Base-by-base conservation (phyloP, 1,140 invertebrate species). In the Plodia interpunctella region DNA sequence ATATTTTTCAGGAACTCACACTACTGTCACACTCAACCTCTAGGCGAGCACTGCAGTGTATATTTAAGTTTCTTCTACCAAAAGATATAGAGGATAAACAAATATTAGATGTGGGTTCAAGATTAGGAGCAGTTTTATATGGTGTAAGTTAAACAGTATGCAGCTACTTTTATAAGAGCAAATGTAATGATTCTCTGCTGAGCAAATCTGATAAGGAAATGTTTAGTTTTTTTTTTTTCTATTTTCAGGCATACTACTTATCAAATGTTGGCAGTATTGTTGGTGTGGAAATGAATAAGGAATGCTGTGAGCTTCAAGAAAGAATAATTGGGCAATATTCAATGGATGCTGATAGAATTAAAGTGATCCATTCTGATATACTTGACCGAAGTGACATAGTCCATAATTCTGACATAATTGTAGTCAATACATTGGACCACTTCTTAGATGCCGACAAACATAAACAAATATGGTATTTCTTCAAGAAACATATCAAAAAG, bases 221-320 rank as follows among this genome's bases (percentile, higher is more conserved):
- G 21, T 25, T 25, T 3, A 25, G 6, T 35, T 1, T 35, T 9
- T 35, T 35, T 5, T 38, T 55, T 35, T 62, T 65, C 68, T 66
- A 64, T 68, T 91, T 91, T 55, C 75, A 94, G 94, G 93, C 93
- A 44, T 93, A 94, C 71, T 85, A 92, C 63, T 93, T 92, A 53
- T 92, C 93, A 25, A 91, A 91, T 76, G 91, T 91, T 21, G 73
- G 78, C 32, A 89, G 83, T 67, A 93, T 95, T 55, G 90, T 93
- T 65, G 94, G 94, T 8, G 90, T 95, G 30, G 94, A 95, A 90
- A 93, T 95, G 70, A 95, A 94, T 70, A 82, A 91, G 70, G 93
- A 94, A 61, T 92, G 93, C 30, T 94, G 92, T 78, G 78, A 92
- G 44, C 66, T 95, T 8, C 93, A 94, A 78, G 83, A 91, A 53